phyloP scores from a whole-genome alignment of 2,888 invertebrate species.

The Tricholauxania praeusta region DNA sequence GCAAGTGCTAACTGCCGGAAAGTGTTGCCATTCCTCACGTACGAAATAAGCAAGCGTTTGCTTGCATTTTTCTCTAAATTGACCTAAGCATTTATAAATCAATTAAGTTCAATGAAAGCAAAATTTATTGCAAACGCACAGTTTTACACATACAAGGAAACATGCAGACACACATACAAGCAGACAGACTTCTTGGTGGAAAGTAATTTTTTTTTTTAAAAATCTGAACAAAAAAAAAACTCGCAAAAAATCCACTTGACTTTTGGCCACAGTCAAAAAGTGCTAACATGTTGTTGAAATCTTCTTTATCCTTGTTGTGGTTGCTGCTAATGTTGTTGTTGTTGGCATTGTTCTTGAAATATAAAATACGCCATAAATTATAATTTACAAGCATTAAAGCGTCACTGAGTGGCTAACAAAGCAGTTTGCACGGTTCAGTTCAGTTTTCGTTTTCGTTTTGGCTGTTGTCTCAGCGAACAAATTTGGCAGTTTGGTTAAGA shows the following conservation, averaged over 20 bases:
- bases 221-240: not conserved
- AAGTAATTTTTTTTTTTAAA: not conserved
- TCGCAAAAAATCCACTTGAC: conserved; percentile 33
- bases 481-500: conserved; percentile 2
- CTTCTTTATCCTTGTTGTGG: conserved; percentile 6
- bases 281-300: conserved; percentile 25
- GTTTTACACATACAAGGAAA: not conserved
- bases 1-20: not conserved
- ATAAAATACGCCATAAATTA: conserved; percentile 44
- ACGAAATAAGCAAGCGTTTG: not conserved
- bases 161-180: conserved; percentile 10
- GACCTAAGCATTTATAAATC: conserved; percentile 47
- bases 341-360: conserved; percentile 11
- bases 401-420: conserved; percentile 34
- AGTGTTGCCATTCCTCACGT: conserved; percentile 14
- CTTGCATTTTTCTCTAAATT: conserved; percentile 31
- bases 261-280: conserved; percentile 23
- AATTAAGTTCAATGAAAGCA: conserved; percentile 42
- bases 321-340: not conserved
- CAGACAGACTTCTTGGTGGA: not conserved
- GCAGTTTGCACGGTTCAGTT: not conserved
- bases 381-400: conserved; percentile 44
- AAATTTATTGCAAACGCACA: conserved; percentile 26
- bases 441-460: not conserved
- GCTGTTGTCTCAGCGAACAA: not conserved